Evolutionary conservation across 2,888 invertebrate species (phyloP).

Genomic region (Stenoptilia bipunctidactyla): DNA sequence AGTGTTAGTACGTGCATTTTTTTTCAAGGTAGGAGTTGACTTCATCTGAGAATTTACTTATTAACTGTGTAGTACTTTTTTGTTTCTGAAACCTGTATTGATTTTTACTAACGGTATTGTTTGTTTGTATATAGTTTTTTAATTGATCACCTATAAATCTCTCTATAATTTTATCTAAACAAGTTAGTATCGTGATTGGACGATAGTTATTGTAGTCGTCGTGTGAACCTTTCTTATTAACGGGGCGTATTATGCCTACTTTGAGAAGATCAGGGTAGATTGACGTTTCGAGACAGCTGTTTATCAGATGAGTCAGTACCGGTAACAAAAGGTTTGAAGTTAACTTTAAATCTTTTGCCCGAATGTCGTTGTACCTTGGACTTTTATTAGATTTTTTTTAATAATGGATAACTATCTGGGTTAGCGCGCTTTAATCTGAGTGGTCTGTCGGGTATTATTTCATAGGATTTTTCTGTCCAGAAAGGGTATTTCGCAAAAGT

Average conservation of each 20-base stretch:
- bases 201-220: conserved; percentile 2
- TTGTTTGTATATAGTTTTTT: background rate
- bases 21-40: conserved; percentile 2
- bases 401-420: background rate
- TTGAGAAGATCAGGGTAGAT: conserved; percentile 4
- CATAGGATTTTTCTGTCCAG: background rate
- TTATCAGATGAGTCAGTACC: conserved; percentile 4
- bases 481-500: background rate
- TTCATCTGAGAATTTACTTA: conserved; percentile 6
- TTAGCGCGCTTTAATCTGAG: background rate
- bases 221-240: conserved; percentile 5
- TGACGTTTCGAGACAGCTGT: conserved; percentile 1
- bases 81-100: conserved; percentile 8
- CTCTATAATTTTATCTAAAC: conserved; percentile 8
- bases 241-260: conserved; percentile 5
- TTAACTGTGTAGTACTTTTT: conserved; percentile 1
- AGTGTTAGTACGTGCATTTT: background rate
- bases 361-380: background rate
- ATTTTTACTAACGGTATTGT: conserved; percentile 4
- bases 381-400: background rate
- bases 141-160: conserved; percentile 4
- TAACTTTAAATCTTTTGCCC: conserved; percentile 3
- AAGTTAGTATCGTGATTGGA: conserved; percentile 8
- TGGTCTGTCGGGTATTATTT: background rate
- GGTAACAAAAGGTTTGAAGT: background rate